phyloP scores from a whole-genome alignment of 2,797 vertebrate genomes.

The Steatocranus sp. region DNA sequence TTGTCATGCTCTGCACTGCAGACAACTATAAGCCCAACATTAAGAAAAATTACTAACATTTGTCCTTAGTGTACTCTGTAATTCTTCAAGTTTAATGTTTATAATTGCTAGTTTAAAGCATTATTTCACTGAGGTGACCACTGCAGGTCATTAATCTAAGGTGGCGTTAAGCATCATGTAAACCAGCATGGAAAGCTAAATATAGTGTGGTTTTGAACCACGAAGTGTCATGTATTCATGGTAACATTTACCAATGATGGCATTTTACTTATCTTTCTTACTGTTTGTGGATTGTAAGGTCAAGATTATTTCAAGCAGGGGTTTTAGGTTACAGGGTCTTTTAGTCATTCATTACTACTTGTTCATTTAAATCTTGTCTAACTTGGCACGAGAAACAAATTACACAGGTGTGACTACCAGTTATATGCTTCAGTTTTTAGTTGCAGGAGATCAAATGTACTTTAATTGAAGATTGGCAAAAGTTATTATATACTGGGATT shows the following conservation, averaged over 20 bases:
- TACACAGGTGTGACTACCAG: background rate
- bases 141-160: slow-evolving; percentile 39
- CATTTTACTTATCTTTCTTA: slow-evolving; percentile 34
- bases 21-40: background rate
- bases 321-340: slow-evolving; percentile 19
- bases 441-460: background rate
- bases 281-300: slow-evolving; percentile 3
- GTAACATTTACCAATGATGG: slow-evolving; percentile 37
- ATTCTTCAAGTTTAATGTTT: background rate
- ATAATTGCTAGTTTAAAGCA: background rate
- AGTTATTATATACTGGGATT: background rate
- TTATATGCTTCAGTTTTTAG: background rate
- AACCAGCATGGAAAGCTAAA: slow-evolving; percentile 55
- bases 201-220: slow-evolving; percentile 37
- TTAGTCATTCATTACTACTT: slow-evolving; percentile 5
- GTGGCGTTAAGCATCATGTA: slow-evolving; percentile 63
- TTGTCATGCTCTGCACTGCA: slow-evolving; percentile 1
- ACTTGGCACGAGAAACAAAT: background rate
- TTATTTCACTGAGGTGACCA: slow-evolving; percentile 25
- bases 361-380: slow-evolving; percentile 3
- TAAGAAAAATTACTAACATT: background rate
- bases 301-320: slow-evolving; percentile 35
- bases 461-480: background rate
- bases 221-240: slow-evolving; percentile 42
- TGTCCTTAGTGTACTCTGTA: background rate